Evolutionary conservation across 2,888 invertebrate species (phyloP).

Genomic region (Alitta virens): DNA sequence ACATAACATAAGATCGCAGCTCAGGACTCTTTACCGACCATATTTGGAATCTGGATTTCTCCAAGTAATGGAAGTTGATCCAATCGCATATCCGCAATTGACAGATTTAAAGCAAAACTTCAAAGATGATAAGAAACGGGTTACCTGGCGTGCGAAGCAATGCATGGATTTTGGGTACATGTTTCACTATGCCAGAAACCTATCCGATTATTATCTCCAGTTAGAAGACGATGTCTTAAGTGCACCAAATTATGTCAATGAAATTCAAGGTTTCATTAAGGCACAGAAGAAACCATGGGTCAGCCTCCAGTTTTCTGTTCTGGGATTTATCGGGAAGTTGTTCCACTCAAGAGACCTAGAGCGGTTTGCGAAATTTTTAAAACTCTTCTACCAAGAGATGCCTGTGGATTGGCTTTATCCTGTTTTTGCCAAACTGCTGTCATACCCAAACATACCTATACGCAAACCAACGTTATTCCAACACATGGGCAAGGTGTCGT

Average conservation of each 20-base stretch:
- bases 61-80: not conserved
- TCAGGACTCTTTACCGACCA: not conserved
- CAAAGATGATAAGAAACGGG: not conserved
- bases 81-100: not conserved
- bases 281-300: not conserved
- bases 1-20: not conserved
- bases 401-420: not conserved
- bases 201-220: not conserved
- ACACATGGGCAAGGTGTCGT: not conserved
- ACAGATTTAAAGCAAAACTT: not conserved
- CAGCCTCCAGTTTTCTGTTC: not conserved
- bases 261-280: not conserved
- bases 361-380: not conserved
- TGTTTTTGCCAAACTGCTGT: not conserved
- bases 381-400: not conserved
- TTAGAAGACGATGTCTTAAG: not conserved
- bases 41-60: slow-evolving; percentile 1
- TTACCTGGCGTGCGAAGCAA: not conserved
- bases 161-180: slow-evolving; percentile 2
- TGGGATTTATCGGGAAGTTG: slow-evolving; percentile 1
- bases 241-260: not conserved
- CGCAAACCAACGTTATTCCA: slow-evolving; percentile 2
- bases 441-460: not conserved
- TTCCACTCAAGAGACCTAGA: not conserved
- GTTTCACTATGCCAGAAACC: slow-evolving; percentile 2